Conservation (phyloP, 2,888 invertebrate species). For the Catocala nupta region DNA sequence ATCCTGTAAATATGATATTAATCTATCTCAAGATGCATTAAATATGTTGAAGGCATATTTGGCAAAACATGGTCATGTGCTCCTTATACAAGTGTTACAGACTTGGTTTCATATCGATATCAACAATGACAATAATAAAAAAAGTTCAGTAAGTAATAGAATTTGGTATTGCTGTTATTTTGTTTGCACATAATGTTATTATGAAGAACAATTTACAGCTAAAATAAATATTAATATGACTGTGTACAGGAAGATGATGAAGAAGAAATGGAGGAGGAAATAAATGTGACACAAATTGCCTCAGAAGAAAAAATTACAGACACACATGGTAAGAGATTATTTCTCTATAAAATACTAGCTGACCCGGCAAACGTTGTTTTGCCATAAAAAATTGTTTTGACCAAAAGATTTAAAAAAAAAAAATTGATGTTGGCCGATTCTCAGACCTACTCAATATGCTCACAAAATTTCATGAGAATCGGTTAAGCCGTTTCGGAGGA, state of each 20-base stretch:
- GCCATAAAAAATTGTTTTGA: too few species aligned
- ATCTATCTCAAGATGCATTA: slow-evolving; percentile 89
- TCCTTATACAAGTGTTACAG: slow-evolving; percentile 89
- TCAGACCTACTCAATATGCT: too few species aligned
- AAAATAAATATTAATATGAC: too few species aligned
- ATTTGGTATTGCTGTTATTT: not conserved
- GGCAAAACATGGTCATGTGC: slow-evolving; percentile 90
- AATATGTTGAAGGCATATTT: slow-evolving; percentile 89
- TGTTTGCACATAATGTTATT: slow-evolving; percentile 8
- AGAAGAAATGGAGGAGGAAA: slow-evolving; percentile 73
- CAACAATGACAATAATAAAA: slow-evolving; percentile 79
- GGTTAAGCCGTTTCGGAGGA: too few species aligned
- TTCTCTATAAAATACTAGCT: too few species aligned
- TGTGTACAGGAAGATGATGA: slow-evolving; percentile 74
- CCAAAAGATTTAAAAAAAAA: too few species aligned
- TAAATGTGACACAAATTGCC: slow-evolving; percentile 59
- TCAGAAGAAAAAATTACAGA: slow-evolving; percentile 66
- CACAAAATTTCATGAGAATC: too few species aligned
- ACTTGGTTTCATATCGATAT: slow-evolving; percentile 89
- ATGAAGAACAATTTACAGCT: too few species aligned
- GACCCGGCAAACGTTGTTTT: too few species aligned
- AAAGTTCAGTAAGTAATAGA: slow-evolving; percentile 66
- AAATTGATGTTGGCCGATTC: too few species aligned
- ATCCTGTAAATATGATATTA: slow-evolving; percentile 91
- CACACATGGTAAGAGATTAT: slow-evolving; percentile 63